phyloP scores from a whole-genome alignment of 2,888 invertebrate genomes.

The Iselma pallidipennis region DNA sequence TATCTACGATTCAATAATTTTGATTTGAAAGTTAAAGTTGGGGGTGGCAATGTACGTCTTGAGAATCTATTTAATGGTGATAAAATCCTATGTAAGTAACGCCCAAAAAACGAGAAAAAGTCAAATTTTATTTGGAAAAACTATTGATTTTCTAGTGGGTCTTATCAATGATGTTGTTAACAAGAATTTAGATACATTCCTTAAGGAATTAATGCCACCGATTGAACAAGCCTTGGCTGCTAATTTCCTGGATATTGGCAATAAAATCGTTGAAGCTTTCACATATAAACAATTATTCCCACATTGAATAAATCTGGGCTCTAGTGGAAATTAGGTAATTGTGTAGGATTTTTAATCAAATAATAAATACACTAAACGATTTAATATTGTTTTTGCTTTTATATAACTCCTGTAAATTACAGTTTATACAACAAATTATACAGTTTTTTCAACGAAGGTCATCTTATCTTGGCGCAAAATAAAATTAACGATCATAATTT shows the following conservation, averaged over 20 bases:
- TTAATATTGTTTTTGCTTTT: no score
- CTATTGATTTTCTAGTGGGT: conserved; percentile 48
- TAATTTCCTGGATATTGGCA: conserved; percentile 57
- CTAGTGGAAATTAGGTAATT: not conserved
- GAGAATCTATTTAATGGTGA: conserved; percentile 62
- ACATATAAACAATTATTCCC: conserved; percentile 60
- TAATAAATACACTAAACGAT: no score
- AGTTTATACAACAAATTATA: no score
- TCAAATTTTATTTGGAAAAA: not conserved
- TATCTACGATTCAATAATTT: conserved; percentile 56
- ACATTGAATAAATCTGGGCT: conserved; percentile 29
- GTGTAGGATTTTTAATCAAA: not conserved
- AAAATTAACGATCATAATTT: no score
- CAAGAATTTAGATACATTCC: conserved; percentile 59
- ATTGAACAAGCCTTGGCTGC: conserved; percentile 58
- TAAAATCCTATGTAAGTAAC: conserved; percentile 56
- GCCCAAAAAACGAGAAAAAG: no score
- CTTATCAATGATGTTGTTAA: conserved; percentile 63
- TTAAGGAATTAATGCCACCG: conserved; percentile 60
- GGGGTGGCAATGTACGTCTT: conserved; percentile 56
- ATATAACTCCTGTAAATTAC: no score
- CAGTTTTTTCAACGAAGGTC: no score
- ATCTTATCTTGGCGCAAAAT: no score
- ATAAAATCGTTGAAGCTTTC: conserved; percentile 58
- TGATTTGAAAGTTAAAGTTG: conserved; percentile 56